Evolutionary conservation across 1,140 invertebrate species (phyloP), one percentile per base, ranked within the genome.

Genomic region (Metopolophium dirhodum): DNA sequence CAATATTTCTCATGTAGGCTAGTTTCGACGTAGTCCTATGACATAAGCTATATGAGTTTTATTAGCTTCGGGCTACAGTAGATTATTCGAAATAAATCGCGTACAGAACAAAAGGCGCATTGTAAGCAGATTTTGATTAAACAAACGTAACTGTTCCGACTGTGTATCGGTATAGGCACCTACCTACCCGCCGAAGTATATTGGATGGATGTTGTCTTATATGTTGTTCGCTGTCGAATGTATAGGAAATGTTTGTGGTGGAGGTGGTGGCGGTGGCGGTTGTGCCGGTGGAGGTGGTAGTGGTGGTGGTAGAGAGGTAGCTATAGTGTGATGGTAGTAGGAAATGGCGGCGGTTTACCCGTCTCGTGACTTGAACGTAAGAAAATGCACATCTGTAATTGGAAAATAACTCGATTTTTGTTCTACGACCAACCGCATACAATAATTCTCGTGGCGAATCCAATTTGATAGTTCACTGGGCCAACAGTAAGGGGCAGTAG

Each of bases 341-440:
- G 30, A 88, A 88, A 88, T 41, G 4, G 30, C 35, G 18, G 47
- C 9, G 88, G 49, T 57, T 51, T 57, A 20, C 35, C 49, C 49
- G 51, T 89, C 49, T 51, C 18, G n/a, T 51, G 37, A 90, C 26
- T 68, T 26, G 57, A 90, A 45, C 57, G 61, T 22, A 90, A 68
- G 37, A 68, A 90, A 90, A 93, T 57, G 30, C 47, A 92, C 91
- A 35, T 51, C 68, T 35, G 91, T 86, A 93, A 93, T 93, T 93
- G 82, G 91, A 93, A 93, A 92, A 93, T 85, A 86, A 86, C 91
- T 93, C 82, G 49, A 93, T 85, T 93, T 93, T 86, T 86, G 35
- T 86, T 85, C 35, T 57, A 89, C 88, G 51, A 41, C 35, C 82
- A 37, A 57, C 37, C n/a, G 26, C 91, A 30, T 85, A 93, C 49